A percentile compares a stretch with the other conserved stretches of the same genome.
Evolutionary conservation across 2,888 invertebrate species (phyloP).

Genomic region (Eupithecia abbreviata): DNA sequence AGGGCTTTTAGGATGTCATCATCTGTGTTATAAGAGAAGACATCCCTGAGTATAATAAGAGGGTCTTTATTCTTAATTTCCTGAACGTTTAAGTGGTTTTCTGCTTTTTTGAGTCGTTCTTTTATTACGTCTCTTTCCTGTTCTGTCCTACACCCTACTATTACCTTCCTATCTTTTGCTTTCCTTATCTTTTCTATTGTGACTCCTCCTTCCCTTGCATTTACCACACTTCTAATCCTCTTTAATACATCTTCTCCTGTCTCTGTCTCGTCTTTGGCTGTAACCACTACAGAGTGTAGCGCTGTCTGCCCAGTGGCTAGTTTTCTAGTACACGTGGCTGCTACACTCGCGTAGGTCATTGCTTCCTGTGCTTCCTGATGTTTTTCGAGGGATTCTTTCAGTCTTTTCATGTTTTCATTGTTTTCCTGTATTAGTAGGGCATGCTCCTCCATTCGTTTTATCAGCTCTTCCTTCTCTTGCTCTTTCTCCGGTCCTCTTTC

Average conservation of each 20-base stretch:
- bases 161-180: constrained; percentile 30
- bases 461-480: no score
- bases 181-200: constrained; percentile 32
- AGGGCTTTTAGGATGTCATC: no score
- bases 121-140: constrained; percentile 27
- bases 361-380: no score
- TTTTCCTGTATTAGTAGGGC: no score
- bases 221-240: constrained; percentile 23
- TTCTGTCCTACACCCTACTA: constrained; percentile 26
- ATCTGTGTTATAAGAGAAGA: constrained; percentile 30
- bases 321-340: neutral
- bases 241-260: constrained; percentile 31
- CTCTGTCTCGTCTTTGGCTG: constrained; percentile 22
- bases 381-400: no score
- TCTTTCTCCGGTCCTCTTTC: no score
- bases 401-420: no score
- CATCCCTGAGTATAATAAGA: no score
- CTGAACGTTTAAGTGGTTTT: constrained; percentile 21
- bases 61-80: constrained; percentile 36
- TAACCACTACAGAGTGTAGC: constrained; percentile 31
- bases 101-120: constrained; percentile 15
- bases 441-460: no score
- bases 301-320: constrained; percentile 14
- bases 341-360: no score
- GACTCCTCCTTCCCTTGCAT: constrained; percentile 30